Percentiles rank a stretch among this genome's conserved stretches.
Evolutionary conservation across 1,140 invertebrate genomes (phyloP).

Genomic region (Xylocopa sonorina): DNA sequence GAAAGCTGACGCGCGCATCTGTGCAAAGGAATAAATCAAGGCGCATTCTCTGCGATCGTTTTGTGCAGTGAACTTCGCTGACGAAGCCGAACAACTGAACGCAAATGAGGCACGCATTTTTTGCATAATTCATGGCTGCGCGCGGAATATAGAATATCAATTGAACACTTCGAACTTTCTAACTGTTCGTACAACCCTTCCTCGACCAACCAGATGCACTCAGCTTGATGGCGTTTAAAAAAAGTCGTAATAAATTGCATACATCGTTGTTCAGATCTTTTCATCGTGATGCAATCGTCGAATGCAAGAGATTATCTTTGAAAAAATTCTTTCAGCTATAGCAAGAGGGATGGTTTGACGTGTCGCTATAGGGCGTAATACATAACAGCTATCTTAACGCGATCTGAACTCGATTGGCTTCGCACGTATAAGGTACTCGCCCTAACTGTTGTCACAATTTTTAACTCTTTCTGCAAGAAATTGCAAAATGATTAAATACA

Average conservation of each 20-base stretch:
- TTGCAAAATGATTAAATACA: too few relatives aligned
- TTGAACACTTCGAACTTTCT: too few relatives aligned
- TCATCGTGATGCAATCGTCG: background rate
- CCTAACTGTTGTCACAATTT: too few relatives aligned
- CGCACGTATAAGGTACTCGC: too few relatives aligned
- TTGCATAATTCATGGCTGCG: conserved; percentile 26
- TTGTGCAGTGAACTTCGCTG: background rate
- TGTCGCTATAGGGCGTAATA: background rate
- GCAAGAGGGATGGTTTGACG: background rate
- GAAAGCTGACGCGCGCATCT: background rate
- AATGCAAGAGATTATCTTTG: background rate
- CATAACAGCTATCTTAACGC: background rate
- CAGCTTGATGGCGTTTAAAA: too few relatives aligned
- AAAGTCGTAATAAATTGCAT: background rate
- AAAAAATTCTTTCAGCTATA: background rate
- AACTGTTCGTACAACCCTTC: too few relatives aligned
- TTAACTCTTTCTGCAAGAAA: too few relatives aligned
- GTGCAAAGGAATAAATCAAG: background rate
- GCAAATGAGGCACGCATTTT: conserved; percentile 18
- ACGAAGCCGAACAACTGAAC: conserved; percentile 18
- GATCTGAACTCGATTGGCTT: background rate
- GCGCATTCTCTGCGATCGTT: background rate
- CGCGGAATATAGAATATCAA: too few relatives aligned
- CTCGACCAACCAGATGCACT: too few relatives aligned
- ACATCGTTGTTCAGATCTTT: background rate